Evolutionary conservation across 2,888 invertebrate genomes (phyloP).

Genomic region (Nasonovia ribisnigri): DNA sequence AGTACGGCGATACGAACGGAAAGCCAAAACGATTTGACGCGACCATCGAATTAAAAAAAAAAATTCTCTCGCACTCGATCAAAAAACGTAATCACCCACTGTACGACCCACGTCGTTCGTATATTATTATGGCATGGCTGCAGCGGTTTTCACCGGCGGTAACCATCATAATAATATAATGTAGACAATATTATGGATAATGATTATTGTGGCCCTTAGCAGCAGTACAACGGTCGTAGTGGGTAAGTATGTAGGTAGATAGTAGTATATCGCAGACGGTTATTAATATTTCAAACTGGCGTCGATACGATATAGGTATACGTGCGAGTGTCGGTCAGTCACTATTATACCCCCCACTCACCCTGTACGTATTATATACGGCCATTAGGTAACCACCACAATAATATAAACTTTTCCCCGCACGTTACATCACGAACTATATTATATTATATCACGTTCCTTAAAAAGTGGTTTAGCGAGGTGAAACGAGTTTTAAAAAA

Average conservation of each 20-base stretch:
- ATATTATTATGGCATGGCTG: background rate
- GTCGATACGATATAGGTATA: background rate
- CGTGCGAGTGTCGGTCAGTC: background rate
- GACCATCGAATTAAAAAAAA: too few relatives aligned
- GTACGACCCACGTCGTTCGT: background rate
- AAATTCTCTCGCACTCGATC: too few relatives aligned
- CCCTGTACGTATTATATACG: background rate
- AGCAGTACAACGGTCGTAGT: background rate
- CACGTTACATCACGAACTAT: background rate
- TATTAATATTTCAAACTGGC: conserved; percentile 8
- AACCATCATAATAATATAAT: background rate
- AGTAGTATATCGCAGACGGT: background rate
- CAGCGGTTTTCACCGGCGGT: background rate
- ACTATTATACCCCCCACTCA: background rate
- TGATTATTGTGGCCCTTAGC: background rate
- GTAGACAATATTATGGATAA: background rate
- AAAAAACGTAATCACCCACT: too few relatives aligned
- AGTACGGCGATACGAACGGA: too few relatives aligned
- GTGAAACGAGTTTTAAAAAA: background rate
- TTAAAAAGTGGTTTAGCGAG: background rate
- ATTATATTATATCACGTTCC: too few relatives aligned
- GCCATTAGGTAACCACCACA: background rate
- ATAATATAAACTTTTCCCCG: background rate
- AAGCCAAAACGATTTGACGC: too few relatives aligned
- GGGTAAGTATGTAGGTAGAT: background rate